Evolutionary conservation across 1,140 invertebrate genomes (phyloP), one percentile per base, ranked within the genome.

Genomic region (Odontomachus brunneus): DNA sequence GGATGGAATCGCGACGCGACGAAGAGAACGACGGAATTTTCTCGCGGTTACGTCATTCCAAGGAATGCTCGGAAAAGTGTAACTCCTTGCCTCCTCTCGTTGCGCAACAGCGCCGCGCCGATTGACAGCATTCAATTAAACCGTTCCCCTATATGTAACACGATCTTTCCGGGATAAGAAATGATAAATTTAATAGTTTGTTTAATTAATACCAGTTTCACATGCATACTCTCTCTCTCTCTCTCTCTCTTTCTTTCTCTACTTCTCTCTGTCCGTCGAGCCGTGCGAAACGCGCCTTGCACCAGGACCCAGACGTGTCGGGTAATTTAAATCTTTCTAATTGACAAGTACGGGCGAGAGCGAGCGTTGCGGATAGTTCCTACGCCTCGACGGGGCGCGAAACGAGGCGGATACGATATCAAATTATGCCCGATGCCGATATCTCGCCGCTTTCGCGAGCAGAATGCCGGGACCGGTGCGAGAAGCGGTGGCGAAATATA

Each of bases 341-440:
- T 80, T 80, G 75, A 80, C 75, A 82, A 82, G 78, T 82, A 80
- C 55, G 69, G 44, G 57, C 44, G 78, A 82, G 38, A 44, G 55
- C 57, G 57, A 60, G 26, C 26, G 67, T 3, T 49, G 15, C 15
- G 63, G 65, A 69, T 51, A 80, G 38, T 57, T 71, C 44, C 53
- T 57, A 65, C 73, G 59, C 44, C 44, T 14, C 49, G 48, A 11
- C 48, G 48, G 17, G 29, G 38, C 53, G 66, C 76, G 38, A 73
- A 81, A 71, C 65, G 76, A 71, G 53, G 85, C 82, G 67, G 84
- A 74, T 78, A 48, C 62, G 85, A 86, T 83, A 87, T 84, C 71
- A 78, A 83, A 78, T 87, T 86, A 73, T 85, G 55, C 38, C 22
- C 17, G 44, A 65, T 24, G 55, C 48, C 29, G 57, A 71, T 38